Evolutionary conservation across 2,113 vertebrate species (phyloP), one percentile per base, ranked within the genome.

Genomic region (Xiphorhynchus elegans): DNA sequence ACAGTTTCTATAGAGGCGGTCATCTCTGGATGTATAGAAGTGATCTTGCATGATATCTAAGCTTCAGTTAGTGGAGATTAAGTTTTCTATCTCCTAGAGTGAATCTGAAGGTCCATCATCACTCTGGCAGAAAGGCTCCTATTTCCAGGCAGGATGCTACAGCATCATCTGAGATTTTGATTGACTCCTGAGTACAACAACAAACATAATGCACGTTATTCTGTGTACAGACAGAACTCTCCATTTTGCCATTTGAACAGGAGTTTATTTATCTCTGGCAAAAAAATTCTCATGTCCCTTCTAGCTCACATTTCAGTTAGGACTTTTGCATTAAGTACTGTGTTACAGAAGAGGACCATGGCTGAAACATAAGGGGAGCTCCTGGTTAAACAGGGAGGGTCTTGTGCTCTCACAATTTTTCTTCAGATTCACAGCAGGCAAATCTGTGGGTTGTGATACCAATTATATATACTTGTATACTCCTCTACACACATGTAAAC

Each of bases 1-100:
- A 95, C 87, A 94, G 76, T 21, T 88, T 60, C 93, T 63, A 4
- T 80, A 37, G 72, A 85, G 67, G 42, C 0, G 33, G 75, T 79
- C 87, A 69, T 49, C 9, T 7, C 7, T 60, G 44, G 40, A 31
- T 70, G 68, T 70, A 18, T 3, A 60, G 28, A 62, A 42, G 35
- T 23, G 33, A 25, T 83, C 75, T 83, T 55, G 67, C 67, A 31
- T 5, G 50, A 55, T 62, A 74, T 29, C 35, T 66, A 35, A 80
- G 63, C 75, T 81, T 55, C 82, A 73, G 23, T 24, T 87, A 44
- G 1, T 83, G 29, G 28, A 60, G 21, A 55, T 63, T n/a, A 55
- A 69, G 26, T 37, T 72, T 93, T 50, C 47, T 55, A 0, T 64
- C n/a, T 44, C 50, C n/a, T 2, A 28, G 53, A 44, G 8, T 8